Percentiles rank a stretch among this genome's conserved stretches.
phyloP scores from a whole-genome alignment of 2,888 invertebrate species.

The Caenorhabditis sp. region DNA sequence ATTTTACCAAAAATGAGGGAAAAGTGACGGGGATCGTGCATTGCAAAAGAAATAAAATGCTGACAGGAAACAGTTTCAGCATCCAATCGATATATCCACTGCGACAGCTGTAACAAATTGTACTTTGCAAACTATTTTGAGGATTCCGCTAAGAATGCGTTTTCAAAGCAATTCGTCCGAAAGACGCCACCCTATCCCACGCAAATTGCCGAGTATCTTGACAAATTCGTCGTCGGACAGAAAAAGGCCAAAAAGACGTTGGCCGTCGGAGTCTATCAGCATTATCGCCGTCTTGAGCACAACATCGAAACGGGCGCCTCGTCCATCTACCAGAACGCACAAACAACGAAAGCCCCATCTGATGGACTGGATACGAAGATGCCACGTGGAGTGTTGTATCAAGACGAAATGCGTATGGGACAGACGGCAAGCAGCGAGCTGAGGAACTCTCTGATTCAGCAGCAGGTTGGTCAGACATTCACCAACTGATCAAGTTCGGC shows the following conservation, averaged over 20 bases:
- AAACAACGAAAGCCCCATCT: background rate
- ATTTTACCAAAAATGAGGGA: background rate
- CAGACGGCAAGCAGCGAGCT: slow-evolving; percentile 56
- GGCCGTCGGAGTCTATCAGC: slow-evolving; percentile 98
- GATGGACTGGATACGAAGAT: slow-evolving; percentile 56
- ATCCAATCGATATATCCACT: slow-evolving; percentile 71
- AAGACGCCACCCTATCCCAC: slow-evolving; percentile 68
- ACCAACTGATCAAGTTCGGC: slow-evolving; percentile 24
- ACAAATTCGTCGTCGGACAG: slow-evolving; percentile 93
- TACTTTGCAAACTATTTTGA: slow-evolving; percentile 66
- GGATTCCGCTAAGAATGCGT: slow-evolving; percentile 49
- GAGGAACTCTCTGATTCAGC: slow-evolving; percentile 45
- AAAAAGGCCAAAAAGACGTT: slow-evolving; percentile 91
- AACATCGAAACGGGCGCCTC: slow-evolving; percentile 82
- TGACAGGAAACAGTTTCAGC: slow-evolving; percentile 60
- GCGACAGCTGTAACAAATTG: slow-evolving; percentile 73
- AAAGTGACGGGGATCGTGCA: too few species aligned
- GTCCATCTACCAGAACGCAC: slow-evolving; percentile 50
- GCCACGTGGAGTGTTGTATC: slow-evolving; percentile 68
- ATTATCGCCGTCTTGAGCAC: slow-evolving; percentile 94
- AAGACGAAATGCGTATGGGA: slow-evolving; percentile 63
- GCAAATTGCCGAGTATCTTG: slow-evolving; percentile 94
- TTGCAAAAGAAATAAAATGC: background rate
- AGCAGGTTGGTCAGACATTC: slow-evolving; percentile 9
- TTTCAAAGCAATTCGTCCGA: slow-evolving; percentile 43